A percentile compares a stretch with the other conserved stretches of the same genome.
These are phyloP conservation scores for Tipula helvola DNA, from an alignment of 2,888 invertebrate genomes.

Conservation along the genomic window DNA sequence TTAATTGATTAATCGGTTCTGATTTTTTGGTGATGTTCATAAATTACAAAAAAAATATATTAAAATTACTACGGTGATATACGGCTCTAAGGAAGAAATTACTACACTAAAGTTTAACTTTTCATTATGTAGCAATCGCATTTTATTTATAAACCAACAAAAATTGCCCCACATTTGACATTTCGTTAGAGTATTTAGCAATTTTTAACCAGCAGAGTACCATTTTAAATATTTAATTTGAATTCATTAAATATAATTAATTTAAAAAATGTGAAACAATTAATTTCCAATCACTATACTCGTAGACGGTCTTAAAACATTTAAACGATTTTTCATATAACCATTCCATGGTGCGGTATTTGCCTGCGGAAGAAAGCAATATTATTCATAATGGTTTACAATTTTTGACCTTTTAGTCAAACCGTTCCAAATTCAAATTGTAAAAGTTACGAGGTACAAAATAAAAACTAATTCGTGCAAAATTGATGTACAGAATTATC, in stretches of 20 bases:
- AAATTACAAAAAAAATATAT: too few species aligned
- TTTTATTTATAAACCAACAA: too few species aligned
- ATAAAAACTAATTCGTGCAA: neutral
- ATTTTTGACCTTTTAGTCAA: neutral
- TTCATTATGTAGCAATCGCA: too few species aligned
- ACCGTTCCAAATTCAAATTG: neutral
- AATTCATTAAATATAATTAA: neutral
- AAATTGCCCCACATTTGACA: neutral
- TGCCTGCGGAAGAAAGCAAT: neutral
- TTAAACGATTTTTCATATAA: neutral
- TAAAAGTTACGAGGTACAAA: neutral
- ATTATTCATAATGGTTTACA: neutral
- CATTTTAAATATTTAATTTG: neutral
- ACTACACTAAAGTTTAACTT: too few species aligned
- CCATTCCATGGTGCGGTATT: neutral
- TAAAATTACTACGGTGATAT: too few species aligned
- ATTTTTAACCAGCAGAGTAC: neutral
- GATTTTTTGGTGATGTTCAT: too few species aligned
- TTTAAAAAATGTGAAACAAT: neutral
- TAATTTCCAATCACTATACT: neutral
- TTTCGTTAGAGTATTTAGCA: neutral
- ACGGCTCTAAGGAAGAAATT: too few species aligned
- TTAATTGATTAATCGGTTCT: too few species aligned
- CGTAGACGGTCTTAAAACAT: neutral
- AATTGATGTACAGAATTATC: neutral